Evolutionary conservation across 2,888 invertebrate genomes (phyloP), one percentile per base, ranked within the genome.

Genomic region (Coenonympha arcania): DNA sequence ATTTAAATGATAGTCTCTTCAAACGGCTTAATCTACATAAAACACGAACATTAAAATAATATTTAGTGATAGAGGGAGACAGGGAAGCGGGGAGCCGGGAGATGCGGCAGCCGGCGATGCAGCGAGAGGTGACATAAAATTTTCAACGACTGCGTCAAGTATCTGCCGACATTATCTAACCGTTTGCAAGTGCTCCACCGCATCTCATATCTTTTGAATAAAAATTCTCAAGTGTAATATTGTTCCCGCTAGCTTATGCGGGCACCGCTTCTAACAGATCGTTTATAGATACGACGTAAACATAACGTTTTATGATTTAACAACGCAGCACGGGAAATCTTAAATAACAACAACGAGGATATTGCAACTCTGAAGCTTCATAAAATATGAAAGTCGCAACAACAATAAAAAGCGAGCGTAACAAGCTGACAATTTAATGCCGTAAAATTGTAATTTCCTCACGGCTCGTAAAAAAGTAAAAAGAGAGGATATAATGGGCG

Each of bases 151-250:
- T 73, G 70, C 70, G 71, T 69, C 66, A 76, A 77, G 79, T 76
- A 79, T 79, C 79, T 75, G 77, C 74, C 73, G 70, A 79, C 76
- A 82, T 83, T 81, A 84, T 84, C 79, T 82, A 76, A 76, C 76
- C 73, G 77, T 79, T 81, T 77, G 81, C 74, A 69, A 79, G 76
- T 76, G 73, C 78, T 76, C 66, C 67, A 68, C 62, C 67, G 72
- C 62, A 73, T 71, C 75, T 80, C 76, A 76, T 78, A 78, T 76
- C 76, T 77, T 79, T 77, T 76, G 76, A 82, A 80, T 77, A 76
- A 76, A 75, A 78, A 73, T 77, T 69, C 69, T 70, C 69, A 61
- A 68, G 68, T 69, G 68, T 66, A 66, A 71, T 67, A 69, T 69
- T 69, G 69, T 71, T 69, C 71, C 63, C 44, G 44, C 50, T 44